Base-by-base conservation (phyloP, 2,888 invertebrate genomes). In the Bellardia bayeri region DNA sequence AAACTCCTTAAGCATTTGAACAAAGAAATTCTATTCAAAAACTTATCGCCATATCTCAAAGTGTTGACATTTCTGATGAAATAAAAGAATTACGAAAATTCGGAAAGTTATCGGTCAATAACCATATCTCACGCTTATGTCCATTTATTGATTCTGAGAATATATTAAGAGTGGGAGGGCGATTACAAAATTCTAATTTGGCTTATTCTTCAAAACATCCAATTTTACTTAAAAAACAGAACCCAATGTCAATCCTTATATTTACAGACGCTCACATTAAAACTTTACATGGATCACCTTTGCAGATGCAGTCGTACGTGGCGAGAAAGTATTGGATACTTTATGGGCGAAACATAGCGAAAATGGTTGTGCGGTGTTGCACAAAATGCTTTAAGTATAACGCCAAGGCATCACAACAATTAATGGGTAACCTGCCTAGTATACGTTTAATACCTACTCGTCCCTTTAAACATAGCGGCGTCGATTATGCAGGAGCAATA, bases 101-200 rank as follows among this genome's bases (percentile, higher is more conserved):
- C 13, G 51, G 30, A 16, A 37, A 42, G 42, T n/a, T 51, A n/a
- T 45, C 8, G 8, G 42, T 9, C 33, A 68, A 16, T 8, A 30
- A 54, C 13, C 56, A 54, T 23, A 16, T 56, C 2, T 9, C 56
- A 8, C 16, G 56, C n/a, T 72, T 72, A 23, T 72, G 56, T 13
- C 89, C 89, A 51, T 87, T 89, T 66, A 30, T 87, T 1, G 89
- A 88, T 54, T 45, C 63, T 6, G 49, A 76, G 11, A 61, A 42
- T 16, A 14, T 83, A n/a, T 37, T 68, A 11, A 54, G 75, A 69
- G 82, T 75, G 2, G 85, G 89, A 51, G 89, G 87, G 14, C 49
- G 89, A 74, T 51, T 88, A 64, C 51, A 76, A 45, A 82, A 87
- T 30, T 71, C 85, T 8, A 49, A n/a, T 49, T 61, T 72, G 14